Percentiles rank a stretch among this genome's conserved stretches.
These are phyloP conservation scores for Artemisiospiza belli DNA, from an alignment of 2,113 vertebrate genomes.

Conservation along the genomic window DNA sequence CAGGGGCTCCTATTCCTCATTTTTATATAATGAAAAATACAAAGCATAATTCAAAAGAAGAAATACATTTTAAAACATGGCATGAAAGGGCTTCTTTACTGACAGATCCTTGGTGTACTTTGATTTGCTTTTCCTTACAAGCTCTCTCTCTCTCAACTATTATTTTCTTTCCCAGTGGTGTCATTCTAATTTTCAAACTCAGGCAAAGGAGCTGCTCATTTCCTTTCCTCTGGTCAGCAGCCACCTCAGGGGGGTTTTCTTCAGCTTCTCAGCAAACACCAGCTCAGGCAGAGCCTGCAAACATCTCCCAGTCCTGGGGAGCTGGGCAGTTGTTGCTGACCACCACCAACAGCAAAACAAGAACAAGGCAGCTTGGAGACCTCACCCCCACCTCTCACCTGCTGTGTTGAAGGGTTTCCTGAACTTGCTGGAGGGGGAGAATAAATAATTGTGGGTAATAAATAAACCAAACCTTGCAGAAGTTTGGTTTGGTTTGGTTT, in stretches of 20 bases:
- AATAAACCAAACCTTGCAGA: not conserved
- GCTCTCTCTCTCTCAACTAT: not conserved
- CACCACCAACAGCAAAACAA: not conserved
- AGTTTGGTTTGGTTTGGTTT: not conserved
- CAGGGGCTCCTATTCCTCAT: not conserved
- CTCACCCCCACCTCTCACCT: not conserved
- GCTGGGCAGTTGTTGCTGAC: not conserved
- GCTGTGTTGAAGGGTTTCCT: not conserved
- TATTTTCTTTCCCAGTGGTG: not conserved
- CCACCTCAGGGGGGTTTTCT: not conserved
- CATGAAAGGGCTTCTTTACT: not conserved
- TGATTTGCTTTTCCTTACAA: conserved; percentile 36
- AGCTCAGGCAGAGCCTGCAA: not conserved
- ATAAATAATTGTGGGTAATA: not conserved
- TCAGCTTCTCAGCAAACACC: not conserved
- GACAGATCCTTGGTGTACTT: not conserved
- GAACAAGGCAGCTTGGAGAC: not conserved
- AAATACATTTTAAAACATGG: not conserved
- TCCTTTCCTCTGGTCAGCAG: not conserved
- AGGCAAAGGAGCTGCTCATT: not conserved
- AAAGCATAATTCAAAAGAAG: not conserved
- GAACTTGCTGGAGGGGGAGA: not conserved
- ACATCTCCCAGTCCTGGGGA: not conserved
- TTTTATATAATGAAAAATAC: not conserved
- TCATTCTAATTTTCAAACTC: conserved; percentile 17